Conservation (phyloP, 2,888 invertebrate genomes). For the Lamellibrachia columna region DNA sequence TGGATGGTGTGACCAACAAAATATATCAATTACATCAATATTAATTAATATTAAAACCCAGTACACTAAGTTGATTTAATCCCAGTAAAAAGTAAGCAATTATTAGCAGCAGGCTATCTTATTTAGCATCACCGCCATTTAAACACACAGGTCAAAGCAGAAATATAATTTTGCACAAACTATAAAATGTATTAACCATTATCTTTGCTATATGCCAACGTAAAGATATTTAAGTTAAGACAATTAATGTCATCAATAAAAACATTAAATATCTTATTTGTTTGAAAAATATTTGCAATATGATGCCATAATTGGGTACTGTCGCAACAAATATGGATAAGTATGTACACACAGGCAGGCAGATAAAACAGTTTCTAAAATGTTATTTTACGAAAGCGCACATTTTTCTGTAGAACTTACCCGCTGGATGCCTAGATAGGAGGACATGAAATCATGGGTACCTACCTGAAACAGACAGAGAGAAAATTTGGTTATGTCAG, state of each 20-base stretch:
- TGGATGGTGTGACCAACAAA: neutral
- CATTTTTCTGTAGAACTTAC: neutral
- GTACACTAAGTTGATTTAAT: neutral
- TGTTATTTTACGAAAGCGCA: neutral
- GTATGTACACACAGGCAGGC: neutral
- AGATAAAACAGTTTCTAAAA: neutral
- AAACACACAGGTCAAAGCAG: too few relatives aligned
- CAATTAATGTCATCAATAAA: too few relatives aligned
- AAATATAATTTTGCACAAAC: too few relatives aligned
- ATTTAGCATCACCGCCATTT: too few relatives aligned
- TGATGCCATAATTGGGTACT: too few relatives aligned
- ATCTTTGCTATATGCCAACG: too few relatives aligned
- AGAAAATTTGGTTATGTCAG: neutral
- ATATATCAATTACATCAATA: neutral
- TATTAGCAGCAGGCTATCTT: too few relatives aligned
- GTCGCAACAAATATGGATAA: too few relatives aligned
- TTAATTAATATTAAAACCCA: neutral
- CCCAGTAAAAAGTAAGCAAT: neutral
- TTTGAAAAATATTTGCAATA: too few relatives aligned
- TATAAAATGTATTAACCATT: too few relatives aligned
- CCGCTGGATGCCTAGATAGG: neutral
- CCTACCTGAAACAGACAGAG: neutral
- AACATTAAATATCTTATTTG: too few relatives aligned
- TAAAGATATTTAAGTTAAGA: too few relatives aligned
- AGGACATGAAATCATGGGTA: neutral